Evolutionary conservation across 2,888 invertebrate species (phyloP), one percentile per base, ranked within the genome.

Genomic region (Ephialtes manifestator): DNA sequence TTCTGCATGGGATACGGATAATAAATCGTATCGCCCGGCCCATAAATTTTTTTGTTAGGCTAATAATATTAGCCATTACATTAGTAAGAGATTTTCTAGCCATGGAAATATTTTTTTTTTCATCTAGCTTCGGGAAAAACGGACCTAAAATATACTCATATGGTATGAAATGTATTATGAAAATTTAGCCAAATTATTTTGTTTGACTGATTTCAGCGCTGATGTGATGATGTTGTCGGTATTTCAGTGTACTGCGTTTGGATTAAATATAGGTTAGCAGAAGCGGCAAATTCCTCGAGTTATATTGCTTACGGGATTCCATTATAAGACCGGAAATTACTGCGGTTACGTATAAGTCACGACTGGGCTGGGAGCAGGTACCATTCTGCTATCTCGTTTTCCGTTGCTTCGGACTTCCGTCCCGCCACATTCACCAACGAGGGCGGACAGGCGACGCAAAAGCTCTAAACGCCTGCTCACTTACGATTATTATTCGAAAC

Each of bases 261-360:
- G 4, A 71, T 51, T 18, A 71, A 71, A 79, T 63, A 63, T 74
- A 46, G 31, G 60, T 63, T 60, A 20, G 11, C 28, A 60, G 15
- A 46, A 39, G 28, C 43, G 51, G 35, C 43, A 68, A 70, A 78
- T 78, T 48, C 58, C 68, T 46, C 28, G 28, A 46, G 46, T 39
- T 70, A 35, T 70, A 78, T 77, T 70, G 35, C 78, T 77, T 65
- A 67, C 43, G 46, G 60, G 51, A 79, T 79, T 71, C 79, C 63
- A 71, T 71, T 79, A 79, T 39, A 43, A 63, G 79, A 53, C 71
- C 53, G 71, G 79, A 79, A 79, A 79, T 71, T 48, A 71, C 79
- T 71, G 79, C 43, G 71, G 71, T 70, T 55, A 67, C 15, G 28
- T 46, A 60, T 60, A 70, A 58, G 28, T 78, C 58, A 31, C 18